Base-by-base conservation (phyloP, 2,113 vertebrate genomes). In the Stegastes partitus region DNA sequence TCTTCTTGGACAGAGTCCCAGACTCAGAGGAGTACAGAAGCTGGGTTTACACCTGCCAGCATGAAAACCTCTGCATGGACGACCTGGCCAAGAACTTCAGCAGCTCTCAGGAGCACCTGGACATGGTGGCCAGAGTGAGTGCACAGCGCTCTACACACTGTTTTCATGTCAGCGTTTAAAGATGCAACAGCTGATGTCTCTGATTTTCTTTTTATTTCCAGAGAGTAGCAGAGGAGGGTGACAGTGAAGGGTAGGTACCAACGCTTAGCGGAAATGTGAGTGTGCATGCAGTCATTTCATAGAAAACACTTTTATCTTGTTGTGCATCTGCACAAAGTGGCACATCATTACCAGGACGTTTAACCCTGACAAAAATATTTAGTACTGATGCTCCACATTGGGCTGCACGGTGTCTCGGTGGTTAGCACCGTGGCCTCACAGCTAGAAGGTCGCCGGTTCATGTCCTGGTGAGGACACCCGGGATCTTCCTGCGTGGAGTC, bases 1-100 rank as follows among this genome's bases (percentile, higher is more conserved):
- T 99, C 88, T 99, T 99, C 90, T 88, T 98, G 92, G 97, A 98
- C 94, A 92, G 96, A 68, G 96, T 98, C 74, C 97, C 98, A 25
- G 95, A 95, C 81, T 94, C 95, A 15, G 92, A 90, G n/a, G 97
- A 99, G 90, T 98, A 97, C 91, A 94, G 96, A 69, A 86, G 93
- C 72, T 98, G 97, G 97, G 95, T 99, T 55, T 93, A 92, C 77
- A 82, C 94, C 89, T 99, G 98, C 89, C 97, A 97, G 79, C 94
- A 88, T 67, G 95, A 97, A 82, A 95, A 95, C 54, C 96, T 97
- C 87, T 97, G 96, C 88, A 95, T 97, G 91, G 96, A 97, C 0
- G 96, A 99, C 88, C 95, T 98, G 87, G 97, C 96, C 34, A 94
- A 93, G 75, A 98, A 96, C 85, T 99, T 99, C 92, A 99, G 97